A percentile compares a stretch with the other conserved stretches of the same genome.
Evolutionary conservation across 2,888 invertebrate species (phyloP).

Genomic region (Vanessa cardui): DNA sequence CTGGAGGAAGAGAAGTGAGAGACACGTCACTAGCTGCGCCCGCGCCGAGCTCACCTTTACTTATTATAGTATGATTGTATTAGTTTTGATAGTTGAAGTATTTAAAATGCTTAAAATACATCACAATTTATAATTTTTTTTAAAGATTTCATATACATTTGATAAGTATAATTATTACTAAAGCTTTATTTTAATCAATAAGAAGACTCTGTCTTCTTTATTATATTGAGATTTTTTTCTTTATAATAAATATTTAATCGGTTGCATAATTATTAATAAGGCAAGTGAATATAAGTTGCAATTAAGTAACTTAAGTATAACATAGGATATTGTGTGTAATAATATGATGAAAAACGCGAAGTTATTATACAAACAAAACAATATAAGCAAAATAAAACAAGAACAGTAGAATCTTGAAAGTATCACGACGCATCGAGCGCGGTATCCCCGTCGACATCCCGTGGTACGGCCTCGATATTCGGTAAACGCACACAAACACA

Average conservation of each 20-base stretch:
- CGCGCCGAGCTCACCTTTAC: conserved; percentile 78
- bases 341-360: neutral
- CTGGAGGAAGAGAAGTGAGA: conserved; percentile 68
- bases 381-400: neutral
- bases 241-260: too few relatives aligned
- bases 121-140: too few relatives aligned
- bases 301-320: too few relatives aligned
- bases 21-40: conserved; percentile 78
- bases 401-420: conserved; percentile 40
- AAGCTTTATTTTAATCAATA: too few relatives aligned
- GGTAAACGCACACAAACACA: conserved; percentile 56
- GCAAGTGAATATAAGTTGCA: too few relatives aligned
- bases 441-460: conserved; percentile 58
- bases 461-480: conserved; percentile 75
- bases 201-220: too few relatives aligned
- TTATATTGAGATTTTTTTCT: too few relatives aligned
- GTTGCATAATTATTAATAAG: too few relatives aligned
- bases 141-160: too few relatives aligned
- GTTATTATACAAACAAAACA: neutral
- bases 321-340: too few relatives aligned
- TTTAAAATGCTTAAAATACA: too few relatives aligned
- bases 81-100: conserved; percentile 58
- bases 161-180: too few relatives aligned
- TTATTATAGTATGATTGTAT: conserved; percentile 51
- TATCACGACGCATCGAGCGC: conserved; percentile 52